These are phyloP conservation scores for Myoxocephalus aenaeus DNA, from an alignment of 2,797 vertebrate species.

Conservation along the genomic window DNA sequence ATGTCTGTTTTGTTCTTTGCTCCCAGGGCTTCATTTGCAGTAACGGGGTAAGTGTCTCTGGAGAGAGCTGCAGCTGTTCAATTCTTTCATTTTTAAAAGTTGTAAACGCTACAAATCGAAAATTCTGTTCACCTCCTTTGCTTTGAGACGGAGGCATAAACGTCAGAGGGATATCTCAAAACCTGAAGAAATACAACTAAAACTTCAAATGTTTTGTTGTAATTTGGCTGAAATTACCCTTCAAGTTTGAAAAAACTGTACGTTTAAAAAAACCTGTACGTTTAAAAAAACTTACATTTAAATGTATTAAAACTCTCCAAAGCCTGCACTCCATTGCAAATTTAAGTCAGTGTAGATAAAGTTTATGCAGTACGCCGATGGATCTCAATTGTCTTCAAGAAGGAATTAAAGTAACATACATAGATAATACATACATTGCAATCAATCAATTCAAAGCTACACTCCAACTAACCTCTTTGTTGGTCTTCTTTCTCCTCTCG, in stretches of 20 bases:
- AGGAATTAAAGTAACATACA: not conserved
- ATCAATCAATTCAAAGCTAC: not conserved
- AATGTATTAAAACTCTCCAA: not conserved
- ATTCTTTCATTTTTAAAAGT: not conserved
- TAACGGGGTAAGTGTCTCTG: not conserved
- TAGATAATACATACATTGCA: not conserved
- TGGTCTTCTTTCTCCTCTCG: not conserved
- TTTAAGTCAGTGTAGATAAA: not conserved
- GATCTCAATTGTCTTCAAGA: not conserved
- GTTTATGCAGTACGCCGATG: not conserved
- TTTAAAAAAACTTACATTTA: not conserved
- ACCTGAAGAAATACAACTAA: not conserved
- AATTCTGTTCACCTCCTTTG: not conserved
- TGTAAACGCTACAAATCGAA: not conserved
- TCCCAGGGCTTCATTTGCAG: conserved; percentile 8
- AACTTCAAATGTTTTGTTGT: not conserved
- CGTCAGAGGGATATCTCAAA: not conserved
- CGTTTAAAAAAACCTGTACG: too few species aligned
- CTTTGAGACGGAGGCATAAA: not conserved
- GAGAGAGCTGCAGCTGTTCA: not conserved
- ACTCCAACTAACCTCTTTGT: conserved; percentile 12
- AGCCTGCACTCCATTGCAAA: not conserved
- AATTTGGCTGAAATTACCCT: not conserved
- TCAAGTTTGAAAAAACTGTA: not conserved
- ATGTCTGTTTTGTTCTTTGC: conserved; percentile 3